Evolutionary conservation across 1,140 invertebrate genomes (phyloP).

Genomic region (Sipha flava): DNA sequence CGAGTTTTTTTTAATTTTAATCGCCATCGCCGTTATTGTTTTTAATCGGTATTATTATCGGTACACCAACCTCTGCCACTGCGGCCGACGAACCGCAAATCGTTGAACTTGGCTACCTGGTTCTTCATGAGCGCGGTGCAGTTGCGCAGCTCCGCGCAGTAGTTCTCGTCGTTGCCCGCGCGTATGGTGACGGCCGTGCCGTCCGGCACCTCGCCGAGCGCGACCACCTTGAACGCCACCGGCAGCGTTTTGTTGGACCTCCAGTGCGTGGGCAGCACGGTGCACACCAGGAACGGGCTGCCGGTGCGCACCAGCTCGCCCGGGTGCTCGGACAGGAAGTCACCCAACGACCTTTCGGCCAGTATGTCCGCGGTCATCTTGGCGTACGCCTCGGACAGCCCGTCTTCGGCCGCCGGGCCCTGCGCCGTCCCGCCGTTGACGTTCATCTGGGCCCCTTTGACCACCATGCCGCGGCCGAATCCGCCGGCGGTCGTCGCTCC

Average conservation of each 20-base stretch:
- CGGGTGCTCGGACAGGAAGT: constrained; percentile 82
- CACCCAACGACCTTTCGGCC: constrained; percentile 75
- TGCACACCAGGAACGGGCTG: constrained; percentile 85
- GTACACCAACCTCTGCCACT: constrained; percentile 83
- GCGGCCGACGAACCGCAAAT: constrained; percentile 91
- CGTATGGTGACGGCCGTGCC: constrained; percentile 89
- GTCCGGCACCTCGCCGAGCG: constrained; percentile 84
- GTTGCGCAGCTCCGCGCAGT: constrained; percentile 88
- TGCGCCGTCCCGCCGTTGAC: constrained; percentile 43
- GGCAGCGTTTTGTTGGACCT: constrained; percentile 95
- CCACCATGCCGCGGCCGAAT: not conserved
- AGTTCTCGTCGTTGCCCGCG: constrained; percentile 98
- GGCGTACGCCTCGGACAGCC: constrained; percentile 70
- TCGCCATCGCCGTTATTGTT: no score
- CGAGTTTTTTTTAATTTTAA: no score
- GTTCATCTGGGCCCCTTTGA: constrained; percentile 20
- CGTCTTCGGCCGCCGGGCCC: constrained; percentile 47
- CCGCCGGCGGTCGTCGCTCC: not conserved
- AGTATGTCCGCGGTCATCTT: constrained; percentile 82
- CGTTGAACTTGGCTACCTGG: constrained; percentile 96
- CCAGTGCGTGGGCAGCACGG: constrained; percentile 87
- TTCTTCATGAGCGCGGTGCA: constrained; percentile 92
- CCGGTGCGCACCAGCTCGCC: constrained; percentile 88
- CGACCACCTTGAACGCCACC: constrained; percentile 86
- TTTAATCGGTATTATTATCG: no score